phyloP scores from a whole-genome alignment of 1,140 invertebrate genomes.

The Eciton burchellii region DNA sequence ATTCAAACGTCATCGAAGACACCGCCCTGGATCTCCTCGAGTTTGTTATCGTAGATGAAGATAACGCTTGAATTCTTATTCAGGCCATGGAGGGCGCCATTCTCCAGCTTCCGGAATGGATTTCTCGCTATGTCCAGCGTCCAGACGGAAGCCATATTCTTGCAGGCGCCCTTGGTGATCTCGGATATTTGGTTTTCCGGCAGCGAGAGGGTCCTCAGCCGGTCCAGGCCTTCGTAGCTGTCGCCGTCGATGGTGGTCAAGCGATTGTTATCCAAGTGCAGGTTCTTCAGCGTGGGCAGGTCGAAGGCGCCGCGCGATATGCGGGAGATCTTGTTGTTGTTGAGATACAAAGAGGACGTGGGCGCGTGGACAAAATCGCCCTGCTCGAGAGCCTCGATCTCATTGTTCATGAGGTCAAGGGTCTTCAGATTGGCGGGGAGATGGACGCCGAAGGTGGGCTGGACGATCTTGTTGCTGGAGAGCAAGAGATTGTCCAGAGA shows the following conservation, averaged over 20 bases:
- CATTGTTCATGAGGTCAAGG: conserved; percentile 71
- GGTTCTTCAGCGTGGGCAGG: conserved; percentile 62
- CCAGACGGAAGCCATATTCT: conserved; percentile 65
- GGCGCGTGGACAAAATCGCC: conserved; percentile 69
- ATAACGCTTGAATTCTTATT: conserved; percentile 61
- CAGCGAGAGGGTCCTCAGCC: conserved; percentile 65
- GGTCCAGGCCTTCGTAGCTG: conserved; percentile 65
- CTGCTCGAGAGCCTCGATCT: conserved; percentile 67
- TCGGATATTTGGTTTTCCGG: conserved; percentile 65
- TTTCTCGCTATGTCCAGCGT: conserved; percentile 73
- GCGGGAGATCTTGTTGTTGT: conserved; percentile 69
- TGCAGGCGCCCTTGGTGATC: conserved; percentile 68
- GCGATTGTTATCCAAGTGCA: conserved; percentile 70
- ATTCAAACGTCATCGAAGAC: conserved; percentile 73
- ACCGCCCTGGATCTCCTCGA: conserved; percentile 71
- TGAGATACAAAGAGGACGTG: conserved; percentile 64
- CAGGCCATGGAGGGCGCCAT: conserved; percentile 74
- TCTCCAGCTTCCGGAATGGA: conserved; percentile 69
- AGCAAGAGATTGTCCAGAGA: conserved; percentile 68
- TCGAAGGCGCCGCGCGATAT: conserved; percentile 67
- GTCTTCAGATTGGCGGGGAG: conserved; percentile 65
- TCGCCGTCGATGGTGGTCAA: conserved; percentile 71
- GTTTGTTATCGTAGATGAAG: conserved; percentile 61
- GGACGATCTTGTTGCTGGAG: conserved; percentile 68
- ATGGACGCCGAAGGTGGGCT: conserved; percentile 59